Conservation (phyloP, 2,888 invertebrate genomes). For the Caenorhabditis sulstoni region DNA sequence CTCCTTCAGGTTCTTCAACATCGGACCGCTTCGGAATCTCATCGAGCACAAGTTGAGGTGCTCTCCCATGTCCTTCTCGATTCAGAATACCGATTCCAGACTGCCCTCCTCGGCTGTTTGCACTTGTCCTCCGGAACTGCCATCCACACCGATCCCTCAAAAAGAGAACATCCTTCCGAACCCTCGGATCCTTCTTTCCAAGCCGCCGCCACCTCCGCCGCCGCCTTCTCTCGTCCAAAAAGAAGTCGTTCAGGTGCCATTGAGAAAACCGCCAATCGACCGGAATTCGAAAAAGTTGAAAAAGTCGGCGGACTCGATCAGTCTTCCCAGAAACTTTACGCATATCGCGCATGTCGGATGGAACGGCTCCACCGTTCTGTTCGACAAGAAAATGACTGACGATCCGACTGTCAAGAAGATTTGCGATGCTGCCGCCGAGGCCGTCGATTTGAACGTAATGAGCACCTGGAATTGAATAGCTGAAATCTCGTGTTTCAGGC, state of each 20-base stretch:
- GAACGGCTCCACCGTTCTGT: slow-evolving; percentile 65
- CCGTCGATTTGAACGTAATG: slow-evolving; percentile 60
- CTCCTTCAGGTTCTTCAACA: slow-evolving; percentile 48
- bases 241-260: slow-evolving; percentile 60
- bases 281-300: slow-evolving; percentile 49
- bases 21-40: slow-evolving; percentile 44
- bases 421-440: slow-evolving; percentile 65
- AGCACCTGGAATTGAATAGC: too few species aligned
- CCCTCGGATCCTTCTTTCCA: slow-evolving; percentile 31
- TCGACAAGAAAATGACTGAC: slow-evolving; percentile 59
- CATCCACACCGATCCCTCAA: slow-evolving; percentile 46
- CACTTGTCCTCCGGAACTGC: slow-evolving; percentile 48
- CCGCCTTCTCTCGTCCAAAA: slow-evolving; percentile 39
- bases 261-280: slow-evolving; percentile 62
- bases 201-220: slow-evolving; percentile 52
- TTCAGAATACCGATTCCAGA: slow-evolving; percentile 1
- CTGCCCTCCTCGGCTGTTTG: slow-evolving; percentile 18
- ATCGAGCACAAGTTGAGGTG: slow-evolving; percentile 47
- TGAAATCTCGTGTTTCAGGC: slow-evolving; percentile 57
- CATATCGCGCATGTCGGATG: slow-evolving; percentile 71
- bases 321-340: slow-evolving; percentile 62
- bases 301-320: slow-evolving; percentile 57
- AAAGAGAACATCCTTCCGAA: slow-evolving; percentile 45
- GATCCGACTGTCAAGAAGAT: slow-evolving; percentile 62
- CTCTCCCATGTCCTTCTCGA: neutral